A percentile compares a stretch with the other conserved stretches of the same genome.
These are phyloP conservation scores for Pseudobourletiella spinata DNA, from an alignment of 1,140 invertebrate genomes.

Conservation along the genomic window DNA sequence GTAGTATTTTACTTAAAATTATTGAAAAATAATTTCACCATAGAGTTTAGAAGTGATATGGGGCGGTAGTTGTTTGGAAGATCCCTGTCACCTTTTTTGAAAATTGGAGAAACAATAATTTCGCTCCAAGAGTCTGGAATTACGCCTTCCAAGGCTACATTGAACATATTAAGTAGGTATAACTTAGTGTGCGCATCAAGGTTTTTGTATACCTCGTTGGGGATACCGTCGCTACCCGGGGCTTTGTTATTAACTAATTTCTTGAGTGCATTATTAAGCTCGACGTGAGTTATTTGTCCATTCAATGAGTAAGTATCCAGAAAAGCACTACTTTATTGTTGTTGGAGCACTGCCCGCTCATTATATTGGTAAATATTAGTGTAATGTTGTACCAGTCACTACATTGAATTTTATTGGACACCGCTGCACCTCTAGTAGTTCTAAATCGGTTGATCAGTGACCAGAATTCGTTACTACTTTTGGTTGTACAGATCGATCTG, in stretches of 20 bases:
- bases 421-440: not conserved
- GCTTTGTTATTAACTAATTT: slow-evolving; percentile 33
- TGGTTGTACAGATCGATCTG: too few species aligned
- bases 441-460: not conserved
- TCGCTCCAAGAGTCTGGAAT: slow-evolving; percentile 14
- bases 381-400: not conserved
- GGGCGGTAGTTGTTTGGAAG: slow-evolving; percentile 35
- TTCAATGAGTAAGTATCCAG: not conserved
- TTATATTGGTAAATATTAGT: not conserved
- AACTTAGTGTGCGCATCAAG: not conserved
- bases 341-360: not conserved
- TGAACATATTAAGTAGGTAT: not conserved
- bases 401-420: not conserved
- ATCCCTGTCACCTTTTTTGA: slow-evolving; percentile 33
- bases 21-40: slow-evolving; percentile 35
- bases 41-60: slow-evolving; percentile 35
- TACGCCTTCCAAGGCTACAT: not conserved
- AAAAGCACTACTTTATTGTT: not conserved
- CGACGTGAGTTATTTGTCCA: not conserved
- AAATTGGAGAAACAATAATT: slow-evolving; percentile 16
- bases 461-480: not conserved
- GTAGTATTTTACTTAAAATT: slow-evolving; percentile 32
- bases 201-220: slow-evolving; percentile 32
- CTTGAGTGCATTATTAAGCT: slow-evolving; percentile 15
- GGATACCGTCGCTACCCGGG: slow-evolving; percentile 34